Percentiles rank a stretch among this genome's conserved stretches.
phyloP scores from a whole-genome alignment of 2,888 invertebrate genomes.

The Trachelus troglodyta region DNA sequence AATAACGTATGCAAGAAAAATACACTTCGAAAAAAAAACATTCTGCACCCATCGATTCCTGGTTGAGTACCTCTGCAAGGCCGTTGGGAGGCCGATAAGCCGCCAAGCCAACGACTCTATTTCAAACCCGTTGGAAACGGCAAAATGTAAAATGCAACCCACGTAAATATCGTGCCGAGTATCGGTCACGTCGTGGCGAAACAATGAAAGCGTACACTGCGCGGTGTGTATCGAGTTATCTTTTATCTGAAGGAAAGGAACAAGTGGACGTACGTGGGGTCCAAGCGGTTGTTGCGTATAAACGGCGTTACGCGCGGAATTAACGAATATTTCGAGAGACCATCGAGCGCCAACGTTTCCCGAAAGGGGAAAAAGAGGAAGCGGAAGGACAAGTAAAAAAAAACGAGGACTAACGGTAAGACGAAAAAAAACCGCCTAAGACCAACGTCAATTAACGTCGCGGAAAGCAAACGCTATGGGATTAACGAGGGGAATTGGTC shows the following conservation, averaged over 20 bases:
- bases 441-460: neutral
- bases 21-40: neutral
- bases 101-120: conserved; percentile 27
- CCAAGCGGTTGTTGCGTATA: neutral
- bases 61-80: conserved; percentile 35
- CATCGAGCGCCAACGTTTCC: neutral
- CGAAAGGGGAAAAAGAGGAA: neutral
- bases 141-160: neutral
- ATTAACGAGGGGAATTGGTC: conserved; percentile 9
- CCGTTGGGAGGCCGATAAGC: conserved; percentile 32
- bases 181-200: neutral
- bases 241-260: neutral
- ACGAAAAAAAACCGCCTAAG: neutral
- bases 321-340: neutral
- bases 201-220: neutral
- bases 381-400: neutral
- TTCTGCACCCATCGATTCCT: neutral
- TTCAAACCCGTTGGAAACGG: conserved; percentile 25
- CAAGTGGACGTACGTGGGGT: neutral
- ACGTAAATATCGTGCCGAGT: neutral
- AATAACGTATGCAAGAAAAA: neutral
- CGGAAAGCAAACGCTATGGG: neutral
- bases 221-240: neutral
- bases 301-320: neutral
- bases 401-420: neutral